Evolutionary conservation across 2,888 invertebrate genomes (phyloP).

Genomic region (Trissonchulus latispiculum): DNA sequence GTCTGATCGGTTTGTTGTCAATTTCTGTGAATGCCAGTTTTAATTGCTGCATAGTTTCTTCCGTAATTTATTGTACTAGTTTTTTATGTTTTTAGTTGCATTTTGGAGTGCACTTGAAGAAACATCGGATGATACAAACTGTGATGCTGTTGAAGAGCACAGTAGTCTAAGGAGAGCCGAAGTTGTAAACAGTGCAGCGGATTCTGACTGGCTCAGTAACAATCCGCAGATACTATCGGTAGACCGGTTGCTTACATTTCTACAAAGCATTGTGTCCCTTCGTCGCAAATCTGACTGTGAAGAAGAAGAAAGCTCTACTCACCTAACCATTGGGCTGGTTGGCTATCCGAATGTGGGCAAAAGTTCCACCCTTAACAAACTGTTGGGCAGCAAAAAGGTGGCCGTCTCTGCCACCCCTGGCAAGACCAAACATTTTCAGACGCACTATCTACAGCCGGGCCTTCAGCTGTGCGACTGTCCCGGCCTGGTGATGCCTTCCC

Average conservation of each 20-base stretch:
- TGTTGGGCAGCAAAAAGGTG: slow-evolving; percentile 64
- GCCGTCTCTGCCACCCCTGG: slow-evolving; percentile 97
- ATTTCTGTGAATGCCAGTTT: too few species aligned
- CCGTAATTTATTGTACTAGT: not conserved
- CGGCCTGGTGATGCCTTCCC: slow-evolving; percentile 92
- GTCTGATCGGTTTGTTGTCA: too few species aligned
- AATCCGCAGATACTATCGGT: not conserved
- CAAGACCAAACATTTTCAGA: slow-evolving; percentile 86
- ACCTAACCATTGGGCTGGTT: slow-evolving; percentile 52
- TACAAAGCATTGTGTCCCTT: too few species aligned
- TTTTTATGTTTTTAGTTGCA: not conserved
- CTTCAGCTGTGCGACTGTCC: slow-evolving; percentile 90
- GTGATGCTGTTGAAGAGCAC: too few species aligned
- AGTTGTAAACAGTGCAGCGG: too few species aligned
- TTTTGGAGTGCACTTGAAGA: not conserved
- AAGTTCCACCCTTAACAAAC: slow-evolving; percentile 91
- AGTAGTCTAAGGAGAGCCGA: too few species aligned
- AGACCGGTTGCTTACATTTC: slow-evolving; percentile 28
- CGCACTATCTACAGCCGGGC: slow-evolving; percentile 48
- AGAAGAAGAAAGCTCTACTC: not conserved
- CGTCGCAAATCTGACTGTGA: too few species aligned
- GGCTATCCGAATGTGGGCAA: slow-evolving; percentile 99
- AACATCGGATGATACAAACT: too few species aligned
- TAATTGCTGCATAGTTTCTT: too few species aligned
- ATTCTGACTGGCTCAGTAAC: too few species aligned